phyloP scores from a whole-genome alignment of 2,797 vertebrate species.

The Gallinago stenura region DNA sequence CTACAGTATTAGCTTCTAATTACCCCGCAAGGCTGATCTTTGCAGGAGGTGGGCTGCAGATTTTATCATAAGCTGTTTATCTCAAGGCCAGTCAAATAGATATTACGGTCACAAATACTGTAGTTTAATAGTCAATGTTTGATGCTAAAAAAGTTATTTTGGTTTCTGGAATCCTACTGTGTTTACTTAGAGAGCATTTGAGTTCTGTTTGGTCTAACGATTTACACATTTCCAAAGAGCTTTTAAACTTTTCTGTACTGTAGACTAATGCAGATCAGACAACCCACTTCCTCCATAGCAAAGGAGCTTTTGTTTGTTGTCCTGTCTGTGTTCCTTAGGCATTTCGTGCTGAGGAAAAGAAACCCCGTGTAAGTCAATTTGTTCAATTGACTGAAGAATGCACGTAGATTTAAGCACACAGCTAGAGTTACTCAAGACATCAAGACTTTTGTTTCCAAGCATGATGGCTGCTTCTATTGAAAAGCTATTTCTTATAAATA shows the following conservation, averaged over 20 bases:
- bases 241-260: neutral
- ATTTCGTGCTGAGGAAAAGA: neutral
- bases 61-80: neutral
- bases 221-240: constrained; percentile 1
- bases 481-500: neutral
- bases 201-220: neutral
- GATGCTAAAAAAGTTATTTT: neutral
- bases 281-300: neutral
- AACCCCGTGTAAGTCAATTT: neutral
- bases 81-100: neutral
- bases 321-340: neutral
- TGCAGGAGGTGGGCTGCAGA: neutral
- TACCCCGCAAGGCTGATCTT: neutral
- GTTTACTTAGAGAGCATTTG: neutral
- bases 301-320: neutral
- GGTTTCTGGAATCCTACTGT: neutral
- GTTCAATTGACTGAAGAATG: neutral
- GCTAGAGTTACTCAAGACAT: neutral
- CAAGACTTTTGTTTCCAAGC: neutral
- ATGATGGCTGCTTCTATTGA: neutral
- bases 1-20: neutral
- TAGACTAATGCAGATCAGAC: neutral
- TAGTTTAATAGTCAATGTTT: neutral
- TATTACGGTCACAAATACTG: neutral
- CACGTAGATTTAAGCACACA: neutral